Percentiles rank a stretch among this genome's conserved stretches.
Evolutionary conservation across 2,888 invertebrate genomes (phyloP).

Genomic region (Schrankia costaestrigalis): DNA sequence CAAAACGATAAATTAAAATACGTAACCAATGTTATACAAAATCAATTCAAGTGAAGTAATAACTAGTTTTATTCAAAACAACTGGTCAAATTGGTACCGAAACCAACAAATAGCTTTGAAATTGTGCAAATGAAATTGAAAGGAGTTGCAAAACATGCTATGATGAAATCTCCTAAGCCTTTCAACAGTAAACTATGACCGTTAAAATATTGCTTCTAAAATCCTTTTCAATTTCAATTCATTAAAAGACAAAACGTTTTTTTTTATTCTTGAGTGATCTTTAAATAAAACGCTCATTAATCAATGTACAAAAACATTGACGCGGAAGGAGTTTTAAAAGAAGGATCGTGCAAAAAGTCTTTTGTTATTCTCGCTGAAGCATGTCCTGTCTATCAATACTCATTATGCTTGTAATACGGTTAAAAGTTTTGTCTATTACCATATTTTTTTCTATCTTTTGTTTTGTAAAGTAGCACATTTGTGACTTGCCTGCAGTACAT

Average conservation of each 20-base stretch:
- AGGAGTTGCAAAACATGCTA: constrained; percentile 11
- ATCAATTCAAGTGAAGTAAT: too few relatives aligned
- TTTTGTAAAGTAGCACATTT: too few relatives aligned
- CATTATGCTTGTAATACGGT: constrained; percentile 34
- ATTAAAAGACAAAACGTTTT: constrained; percentile 39
- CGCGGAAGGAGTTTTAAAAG: constrained; percentile 52
- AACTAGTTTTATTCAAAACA: too few relatives aligned
- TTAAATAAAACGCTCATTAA: constrained; percentile 54
- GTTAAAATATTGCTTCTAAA: constrained; percentile 12
- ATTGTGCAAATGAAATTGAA: constrained; percentile 15
- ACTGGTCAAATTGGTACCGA: too few relatives aligned
- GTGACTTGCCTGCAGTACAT: too few relatives aligned
- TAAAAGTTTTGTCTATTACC: constrained; percentile 31
- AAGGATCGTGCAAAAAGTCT: constrained; percentile 51
- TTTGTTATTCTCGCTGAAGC: constrained; percentile 43
- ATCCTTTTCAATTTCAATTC: constrained; percentile 36
- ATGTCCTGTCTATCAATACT: constrained; percentile 46
- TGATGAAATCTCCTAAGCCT: constrained; percentile 2
- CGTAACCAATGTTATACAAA: too few relatives aligned
- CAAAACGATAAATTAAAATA: too few relatives aligned
- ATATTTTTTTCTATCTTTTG: too few relatives aligned
- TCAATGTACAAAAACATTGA: constrained; percentile 56
- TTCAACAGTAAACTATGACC: constrained; percentile 9
- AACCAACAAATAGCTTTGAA: too few relatives aligned
- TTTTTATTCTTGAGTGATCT: constrained; percentile 39